A percentile compares a stretch with the other conserved stretches of the same genome.
Conservation (phyloP, 2,113 vertebrate genomes). For the Crocuta crocuta region DNA sequence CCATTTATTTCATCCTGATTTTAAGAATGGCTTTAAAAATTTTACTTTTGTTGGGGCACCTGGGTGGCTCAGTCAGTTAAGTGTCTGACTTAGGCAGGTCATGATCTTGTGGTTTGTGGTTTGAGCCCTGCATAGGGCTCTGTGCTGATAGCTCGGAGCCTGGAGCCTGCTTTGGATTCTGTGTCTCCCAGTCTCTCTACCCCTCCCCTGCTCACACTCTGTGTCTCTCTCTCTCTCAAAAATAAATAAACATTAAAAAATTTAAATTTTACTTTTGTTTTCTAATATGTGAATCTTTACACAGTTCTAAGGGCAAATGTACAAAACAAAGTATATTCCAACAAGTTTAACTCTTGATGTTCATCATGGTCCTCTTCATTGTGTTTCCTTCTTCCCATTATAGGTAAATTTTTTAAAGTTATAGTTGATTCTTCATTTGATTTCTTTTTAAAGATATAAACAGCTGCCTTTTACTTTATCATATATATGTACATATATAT, state of each 20-base stretch:
- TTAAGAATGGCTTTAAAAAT: neutral
- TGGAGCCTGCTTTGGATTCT: too few relatives aligned
- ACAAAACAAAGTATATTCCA: neutral
- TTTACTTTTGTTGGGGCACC: neutral
- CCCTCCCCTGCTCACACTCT: too few relatives aligned
- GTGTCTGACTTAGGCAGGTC: too few relatives aligned
- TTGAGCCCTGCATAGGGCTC: too few relatives aligned
- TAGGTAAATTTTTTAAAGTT: neutral
- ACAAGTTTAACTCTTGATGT: neutral
- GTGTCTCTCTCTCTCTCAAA: too few relatives aligned
- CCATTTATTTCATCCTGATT: constrained; percentile 29
- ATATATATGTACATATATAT: neutral
- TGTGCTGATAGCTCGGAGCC: too few relatives aligned
- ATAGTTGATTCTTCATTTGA: neutral
- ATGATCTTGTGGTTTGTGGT: too few relatives aligned
- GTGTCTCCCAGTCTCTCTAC: too few relatives aligned
- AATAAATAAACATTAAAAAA: too few relatives aligned
- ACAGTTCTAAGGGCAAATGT: neutral
- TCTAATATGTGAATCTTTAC: neutral
- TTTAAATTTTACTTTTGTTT: neutral
- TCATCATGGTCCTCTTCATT: neutral
- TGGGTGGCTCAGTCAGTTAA: too few relatives aligned
- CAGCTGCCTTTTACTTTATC: neutral
- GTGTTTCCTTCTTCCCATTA: neutral
- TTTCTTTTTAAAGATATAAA: constrained; percentile 16